Conservation (phyloP, 2,797 vertebrate species). For the Manis javanica region DNA sequence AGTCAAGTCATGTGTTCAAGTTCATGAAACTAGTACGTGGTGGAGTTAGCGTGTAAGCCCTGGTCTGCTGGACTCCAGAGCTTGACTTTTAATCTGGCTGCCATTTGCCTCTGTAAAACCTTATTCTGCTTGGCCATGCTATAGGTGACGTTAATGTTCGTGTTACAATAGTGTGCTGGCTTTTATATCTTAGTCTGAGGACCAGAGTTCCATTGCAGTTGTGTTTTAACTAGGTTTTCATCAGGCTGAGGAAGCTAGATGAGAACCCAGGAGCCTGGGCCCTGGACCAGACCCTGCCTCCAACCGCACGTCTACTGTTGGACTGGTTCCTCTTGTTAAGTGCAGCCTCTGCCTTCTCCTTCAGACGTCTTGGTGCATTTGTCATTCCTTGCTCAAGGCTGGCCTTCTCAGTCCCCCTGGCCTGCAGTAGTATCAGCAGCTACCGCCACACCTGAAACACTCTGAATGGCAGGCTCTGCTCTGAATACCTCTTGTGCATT, state of each 20-base stretch:
- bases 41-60: neutral
- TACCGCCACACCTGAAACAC: neutral
- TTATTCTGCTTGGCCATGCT: neutral
- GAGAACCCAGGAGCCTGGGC: neutral
- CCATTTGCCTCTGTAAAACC: neutral
- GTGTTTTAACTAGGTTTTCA: neutral
- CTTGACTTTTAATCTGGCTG: neutral
- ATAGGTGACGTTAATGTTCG: neutral
- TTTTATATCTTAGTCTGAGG: neutral
- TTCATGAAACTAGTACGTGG: neutral
- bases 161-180: fast-evolving
- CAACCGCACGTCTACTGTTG: neutral
- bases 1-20: neutral
- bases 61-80: no score
- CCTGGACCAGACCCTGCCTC: neutral
- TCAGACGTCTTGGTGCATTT: neutral
- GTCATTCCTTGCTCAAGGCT: neutral
- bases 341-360: neutral
- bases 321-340: no score
- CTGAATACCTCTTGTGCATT: fast-evolving
- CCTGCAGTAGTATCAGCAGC: neutral
- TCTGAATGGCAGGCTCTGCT: neutral
- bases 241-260: neutral
- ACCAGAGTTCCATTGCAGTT: neutral
- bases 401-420: neutral